A percentile compares a stretch with the other conserved stretches of the same genome.
Conservation (phyloP, 2,113 vertebrate species). For the Monarcha castaneiventris region DNA sequence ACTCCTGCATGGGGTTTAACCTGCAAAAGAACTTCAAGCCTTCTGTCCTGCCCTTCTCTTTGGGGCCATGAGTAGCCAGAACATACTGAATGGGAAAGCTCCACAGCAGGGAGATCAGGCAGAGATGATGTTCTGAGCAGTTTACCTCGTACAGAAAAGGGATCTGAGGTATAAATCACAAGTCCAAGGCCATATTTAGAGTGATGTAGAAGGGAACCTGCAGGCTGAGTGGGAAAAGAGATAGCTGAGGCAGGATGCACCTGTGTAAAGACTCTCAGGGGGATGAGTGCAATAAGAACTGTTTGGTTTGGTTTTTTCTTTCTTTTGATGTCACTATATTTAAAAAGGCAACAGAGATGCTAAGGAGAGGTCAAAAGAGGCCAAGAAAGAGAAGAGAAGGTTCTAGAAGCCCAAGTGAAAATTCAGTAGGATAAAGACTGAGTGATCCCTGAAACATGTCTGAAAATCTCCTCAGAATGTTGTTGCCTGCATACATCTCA, state of each 20-base stretch:
- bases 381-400: background rate
- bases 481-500: background rate
- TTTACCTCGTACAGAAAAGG: background rate
- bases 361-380: background rate
- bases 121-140: background rate
- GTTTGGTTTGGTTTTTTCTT: too few species aligned
- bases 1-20: background rate
- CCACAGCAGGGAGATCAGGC: background rate
- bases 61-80: background rate
- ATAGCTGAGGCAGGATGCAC: background rate
- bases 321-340: background rate
- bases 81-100: background rate
- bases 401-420: background rate
- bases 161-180: background rate
- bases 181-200: background rate
- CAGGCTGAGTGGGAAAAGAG: background rate
- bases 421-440: background rate
- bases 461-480: background rate
- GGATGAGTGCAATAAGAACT: background rate
- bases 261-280: background rate
- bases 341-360: background rate
- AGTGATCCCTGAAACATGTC: background rate
- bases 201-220: background rate
- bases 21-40: background rate
- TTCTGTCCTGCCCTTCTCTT: background rate